Evolutionary conservation across 2,113 vertebrate species (phyloP).

Genomic region (Eurypyga helias): DNA sequence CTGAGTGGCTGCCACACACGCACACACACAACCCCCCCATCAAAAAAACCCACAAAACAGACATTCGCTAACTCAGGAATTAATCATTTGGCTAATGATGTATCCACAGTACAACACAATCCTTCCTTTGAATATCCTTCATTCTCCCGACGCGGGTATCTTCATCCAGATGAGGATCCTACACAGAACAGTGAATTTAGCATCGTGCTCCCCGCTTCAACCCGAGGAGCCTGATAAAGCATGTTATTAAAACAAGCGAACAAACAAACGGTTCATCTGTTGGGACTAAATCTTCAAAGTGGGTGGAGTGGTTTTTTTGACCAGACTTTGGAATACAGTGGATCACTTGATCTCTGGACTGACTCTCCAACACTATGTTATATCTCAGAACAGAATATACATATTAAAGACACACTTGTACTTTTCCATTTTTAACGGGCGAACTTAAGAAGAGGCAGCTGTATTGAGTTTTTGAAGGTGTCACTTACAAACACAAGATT

Average conservation of each 20-base stretch:
- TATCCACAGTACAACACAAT: slow-evolving; percentile 4
- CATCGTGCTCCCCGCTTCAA: slow-evolving; percentile 19
- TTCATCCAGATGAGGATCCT: slow-evolving; percentile 27
- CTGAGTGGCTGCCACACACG: slow-evolving; percentile 3
- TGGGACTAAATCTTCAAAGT: slow-evolving; percentile 23
- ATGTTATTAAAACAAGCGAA: background rate
- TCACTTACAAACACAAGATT: slow-evolving; percentile 76
- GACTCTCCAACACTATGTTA: slow-evolving; percentile 65
- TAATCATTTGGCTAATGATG: background rate
- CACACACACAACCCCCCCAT: background rate
- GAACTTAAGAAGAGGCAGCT: slow-evolving; percentile 58
- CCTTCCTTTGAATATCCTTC: slow-evolving; percentile 49
- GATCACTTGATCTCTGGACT: slow-evolving; percentile 49
- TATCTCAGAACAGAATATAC: slow-evolving; percentile 64
- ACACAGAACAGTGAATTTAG: slow-evolving; percentile 4
- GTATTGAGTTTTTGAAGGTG: slow-evolving; percentile 66
- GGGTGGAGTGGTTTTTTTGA: slow-evolving; percentile 59
- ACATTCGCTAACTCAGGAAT: slow-evolving; percentile 24
- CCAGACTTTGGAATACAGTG: slow-evolving; percentile 49
- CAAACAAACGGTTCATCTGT: slow-evolving; percentile 43
- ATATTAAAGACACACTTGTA: slow-evolving; percentile 64
- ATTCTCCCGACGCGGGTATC: background rate
- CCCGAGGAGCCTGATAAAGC: slow-evolving; percentile 1
- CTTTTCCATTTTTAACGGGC: slow-evolving; percentile 48
- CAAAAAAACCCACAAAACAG: background rate